Evolutionary conservation across 2,888 invertebrate genomes (phyloP).

Genomic region (Phorcus lineatus): DNA sequence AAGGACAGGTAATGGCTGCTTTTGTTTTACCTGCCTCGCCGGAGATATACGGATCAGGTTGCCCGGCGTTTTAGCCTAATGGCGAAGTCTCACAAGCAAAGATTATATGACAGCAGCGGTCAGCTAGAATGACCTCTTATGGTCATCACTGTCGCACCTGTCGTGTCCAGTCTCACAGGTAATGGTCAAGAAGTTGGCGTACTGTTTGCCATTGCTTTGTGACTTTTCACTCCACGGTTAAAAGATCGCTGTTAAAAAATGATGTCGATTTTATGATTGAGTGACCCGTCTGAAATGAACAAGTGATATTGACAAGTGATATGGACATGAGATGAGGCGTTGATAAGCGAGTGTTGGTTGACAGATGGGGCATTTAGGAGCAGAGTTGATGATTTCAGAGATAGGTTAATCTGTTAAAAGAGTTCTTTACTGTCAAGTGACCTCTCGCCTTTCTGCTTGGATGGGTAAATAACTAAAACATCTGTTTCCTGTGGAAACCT

Average conservation of each 20-base stretch:
- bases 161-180: neutral
- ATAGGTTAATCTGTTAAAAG: neutral
- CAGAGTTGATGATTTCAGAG: neutral
- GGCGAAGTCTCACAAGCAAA: neutral
- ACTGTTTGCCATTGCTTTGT: neutral
- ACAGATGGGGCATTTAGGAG: neutral
- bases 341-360: neutral
- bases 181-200: neutral
- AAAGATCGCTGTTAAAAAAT: neutral
- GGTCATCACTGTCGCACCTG: neutral
- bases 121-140: neutral
- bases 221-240: neutral
- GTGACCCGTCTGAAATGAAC: neutral
- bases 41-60: neutral
- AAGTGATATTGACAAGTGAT: constrained; percentile 5
- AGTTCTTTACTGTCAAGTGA: neutral
- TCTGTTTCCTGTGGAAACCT: neutral
- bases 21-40: neutral
- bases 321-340: neutral
- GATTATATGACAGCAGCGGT: neutral
- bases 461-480: neutral
- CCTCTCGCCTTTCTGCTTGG: neutral
- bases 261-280: neutral
- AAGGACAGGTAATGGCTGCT: neutral
- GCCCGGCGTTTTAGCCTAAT: neutral